A percentile compares a stretch with the other conserved stretches of the same genome.
phyloP scores from a whole-genome alignment of 2,797 vertebrate species.

The Dendrocincla fuliginosa region DNA sequence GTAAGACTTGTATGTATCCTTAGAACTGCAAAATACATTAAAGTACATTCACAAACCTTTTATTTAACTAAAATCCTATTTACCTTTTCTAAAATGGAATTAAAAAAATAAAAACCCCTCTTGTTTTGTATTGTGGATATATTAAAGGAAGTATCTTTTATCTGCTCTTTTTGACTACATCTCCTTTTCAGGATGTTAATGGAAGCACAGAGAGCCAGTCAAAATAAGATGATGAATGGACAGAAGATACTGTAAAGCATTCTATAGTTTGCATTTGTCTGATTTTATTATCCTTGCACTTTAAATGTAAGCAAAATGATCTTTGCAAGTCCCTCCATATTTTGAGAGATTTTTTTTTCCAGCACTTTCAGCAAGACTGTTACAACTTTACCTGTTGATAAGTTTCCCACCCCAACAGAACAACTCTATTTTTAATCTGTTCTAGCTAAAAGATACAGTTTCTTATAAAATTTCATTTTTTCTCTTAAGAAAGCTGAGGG shows the following conservation, averaged over 20 bases:
- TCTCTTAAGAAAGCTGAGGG: not conserved
- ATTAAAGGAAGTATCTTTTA: not conserved
- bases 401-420: not conserved
- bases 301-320: not conserved
- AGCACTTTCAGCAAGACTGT: not conserved
- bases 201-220: not conserved
- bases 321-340: rapidly evolving
- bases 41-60: not conserved
- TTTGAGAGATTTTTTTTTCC: not conserved
- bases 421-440: not conserved
- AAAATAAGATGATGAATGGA: not conserved
- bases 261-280: not conserved
- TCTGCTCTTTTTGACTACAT: not conserved
- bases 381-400: not conserved
- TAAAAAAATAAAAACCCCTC: too few relatives aligned
- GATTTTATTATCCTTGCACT: not conserved
- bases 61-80: not conserved
- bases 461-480: rapidly evolving
- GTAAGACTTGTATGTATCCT: not conserved
- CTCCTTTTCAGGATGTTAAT: not conserved
- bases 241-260: not conserved
- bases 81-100: not conserved
- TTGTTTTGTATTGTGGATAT: not conserved
- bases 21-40: not conserved
- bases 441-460: not conserved